Evolutionary conservation across 2,797 vertebrate species (phyloP), one percentile per base, ranked within the genome.

Genomic region (Leucoraja ocellata): DNA sequence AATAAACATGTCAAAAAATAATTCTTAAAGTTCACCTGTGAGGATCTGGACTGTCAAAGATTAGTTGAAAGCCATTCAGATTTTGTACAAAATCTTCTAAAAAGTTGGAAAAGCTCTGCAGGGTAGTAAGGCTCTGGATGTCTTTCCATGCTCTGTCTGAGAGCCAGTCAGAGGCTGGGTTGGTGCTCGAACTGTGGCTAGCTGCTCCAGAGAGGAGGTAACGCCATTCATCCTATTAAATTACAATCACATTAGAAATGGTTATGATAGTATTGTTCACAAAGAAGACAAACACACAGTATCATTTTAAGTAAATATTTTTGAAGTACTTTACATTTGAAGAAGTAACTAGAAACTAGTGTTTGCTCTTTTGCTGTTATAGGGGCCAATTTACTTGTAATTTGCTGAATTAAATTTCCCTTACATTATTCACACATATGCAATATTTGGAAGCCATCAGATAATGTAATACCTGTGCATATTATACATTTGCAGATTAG

Each of bases 21-120:
- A 3, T 88, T 68, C 6, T 88, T 0, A n/a, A 1, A 21, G 81
- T 95, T 95, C 93, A 96, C 98, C 98, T 97, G 94, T 99, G 98
- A 93, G 98, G 98, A 68, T 97, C 96, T 0, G 71, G 94, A 94
- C 98, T 99, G 95, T 99, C 98, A 94, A 98, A 99, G 94, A 98
- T 97, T 54, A 10, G 95, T 94, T 94, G 97, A 96, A 98, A 99
- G 1, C 93, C 94, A 68, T 65, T 76, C 65, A 96, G 93, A 93
- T 97, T 94, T 86, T 94, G 58, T 1, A 93, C 77, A 86, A 99
- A 98, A 94, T 96, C 97, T 0, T 94, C 73, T 5, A 96, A 95
- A 0, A 99, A 96, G 92, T 93, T 93, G 0, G 94, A 95, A 95
- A 98, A 99, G 93, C 95, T 96, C 83, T 96, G 94, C 93, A 99